Conservation (phyloP, 2,888 invertebrate species). For the Oxyteleia sp. region DNA sequence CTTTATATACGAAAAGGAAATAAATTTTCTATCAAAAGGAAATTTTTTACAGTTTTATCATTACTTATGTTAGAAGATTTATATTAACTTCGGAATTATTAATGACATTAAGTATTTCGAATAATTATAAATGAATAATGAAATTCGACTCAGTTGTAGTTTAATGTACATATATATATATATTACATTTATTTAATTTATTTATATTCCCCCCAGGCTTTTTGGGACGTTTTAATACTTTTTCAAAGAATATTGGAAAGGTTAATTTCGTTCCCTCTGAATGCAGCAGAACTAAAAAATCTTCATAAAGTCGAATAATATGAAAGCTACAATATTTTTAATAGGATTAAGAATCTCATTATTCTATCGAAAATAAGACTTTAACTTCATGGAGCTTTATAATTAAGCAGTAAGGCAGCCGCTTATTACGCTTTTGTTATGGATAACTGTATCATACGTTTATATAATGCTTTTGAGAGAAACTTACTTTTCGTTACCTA, state of each 20-base stretch:
- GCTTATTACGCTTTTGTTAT: constrained; percentile 25
- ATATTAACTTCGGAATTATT: too few species aligned
- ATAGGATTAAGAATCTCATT: constrained; percentile 11
- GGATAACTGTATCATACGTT: constrained; percentile 12
- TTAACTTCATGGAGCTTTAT: constrained; percentile 15
- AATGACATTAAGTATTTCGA: too few species aligned
- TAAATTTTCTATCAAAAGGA: too few species aligned
- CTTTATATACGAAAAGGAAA: too few species aligned
- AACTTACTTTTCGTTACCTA: not conserved
- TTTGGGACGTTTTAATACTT: not conserved
- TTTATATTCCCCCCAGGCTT: too few species aligned
- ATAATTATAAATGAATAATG: too few species aligned
- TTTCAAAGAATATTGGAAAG: constrained; percentile 13
- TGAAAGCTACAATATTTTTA: constrained; percentile 16
- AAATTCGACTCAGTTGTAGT: too few species aligned
- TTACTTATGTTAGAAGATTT: too few species aligned
- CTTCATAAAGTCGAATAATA: constrained; percentile 20
- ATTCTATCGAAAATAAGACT: constrained; percentile 11
- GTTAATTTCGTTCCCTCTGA: constrained; percentile 14
- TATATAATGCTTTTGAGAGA: not conserved
- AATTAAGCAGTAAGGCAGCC: constrained; percentile 16
- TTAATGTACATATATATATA: too few species aligned
- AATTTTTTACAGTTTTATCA: too few species aligned
- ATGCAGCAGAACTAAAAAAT: constrained; percentile 4
- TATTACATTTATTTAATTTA: too few species aligned